Conservation (phyloP, 2,797 vertebrate species). For the Sebastolobus alascanus region DNA sequence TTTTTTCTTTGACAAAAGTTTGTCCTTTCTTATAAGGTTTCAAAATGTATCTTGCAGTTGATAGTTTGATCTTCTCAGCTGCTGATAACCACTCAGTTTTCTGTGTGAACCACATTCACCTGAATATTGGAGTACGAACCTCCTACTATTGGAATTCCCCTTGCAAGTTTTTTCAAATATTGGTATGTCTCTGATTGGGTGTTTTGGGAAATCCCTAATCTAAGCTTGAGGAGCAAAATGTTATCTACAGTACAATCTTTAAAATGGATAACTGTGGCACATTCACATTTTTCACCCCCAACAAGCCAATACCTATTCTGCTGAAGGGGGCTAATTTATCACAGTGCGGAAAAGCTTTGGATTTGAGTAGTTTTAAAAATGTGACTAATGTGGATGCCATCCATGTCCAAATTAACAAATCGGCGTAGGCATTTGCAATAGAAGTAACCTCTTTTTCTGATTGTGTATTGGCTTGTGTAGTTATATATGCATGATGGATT, state of each 20-base stretch:
- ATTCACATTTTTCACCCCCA: conserved; percentile 18
- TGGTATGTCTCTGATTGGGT: neutral
- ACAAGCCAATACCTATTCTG: conserved; percentile 1
- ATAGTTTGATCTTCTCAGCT: neutral
- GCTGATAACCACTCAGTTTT: neutral
- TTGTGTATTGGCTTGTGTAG: conserved; percentile 14
- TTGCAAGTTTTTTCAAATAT: neutral
- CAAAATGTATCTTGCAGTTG: neutral
- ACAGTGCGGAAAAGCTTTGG: conserved; percentile 6
- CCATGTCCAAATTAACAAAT: conserved; percentile 1
- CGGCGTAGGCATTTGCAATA: neutral
- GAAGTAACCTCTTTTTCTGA: conserved; percentile 12
- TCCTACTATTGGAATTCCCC: neutral
- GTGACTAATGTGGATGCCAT: neutral
- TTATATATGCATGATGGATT: conserved; percentile 28
- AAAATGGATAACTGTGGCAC: neutral
- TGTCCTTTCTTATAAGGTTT: neutral
- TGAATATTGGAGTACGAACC: neutral
- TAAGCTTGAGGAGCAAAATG: neutral
- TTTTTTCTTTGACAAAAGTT: neutral
- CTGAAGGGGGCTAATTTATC: conserved; percentile 18
- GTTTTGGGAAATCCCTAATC: neutral
- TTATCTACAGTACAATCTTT: neutral
- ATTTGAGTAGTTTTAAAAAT: conserved; percentile 9
- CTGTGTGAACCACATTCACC: neutral